Percentiles rank a stretch among this genome's conserved stretches.
phyloP scores from a whole-genome alignment of 1,140 invertebrate species.

The Bombus difficillimus region DNA sequence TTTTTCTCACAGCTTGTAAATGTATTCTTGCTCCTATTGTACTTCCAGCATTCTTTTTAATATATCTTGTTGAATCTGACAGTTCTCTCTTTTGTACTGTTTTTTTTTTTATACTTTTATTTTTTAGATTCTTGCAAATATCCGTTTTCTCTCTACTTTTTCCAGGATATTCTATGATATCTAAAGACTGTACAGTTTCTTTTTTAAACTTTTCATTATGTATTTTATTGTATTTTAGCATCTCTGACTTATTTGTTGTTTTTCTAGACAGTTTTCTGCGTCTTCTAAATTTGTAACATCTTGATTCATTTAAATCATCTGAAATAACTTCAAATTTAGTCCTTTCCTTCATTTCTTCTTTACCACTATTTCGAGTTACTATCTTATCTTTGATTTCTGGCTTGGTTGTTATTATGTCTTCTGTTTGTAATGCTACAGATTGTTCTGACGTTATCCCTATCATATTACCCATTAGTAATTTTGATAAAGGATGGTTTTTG shows the following conservation, averaged over 20 bases:
- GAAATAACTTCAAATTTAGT: conserved; percentile 42
- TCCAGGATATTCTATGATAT: neutral
- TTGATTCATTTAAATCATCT: conserved; percentile 38
- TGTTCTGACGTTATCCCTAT: conserved; percentile 75
- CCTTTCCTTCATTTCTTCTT: conserved; percentile 29
- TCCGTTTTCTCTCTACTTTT: neutral
- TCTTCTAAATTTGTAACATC: conserved; percentile 49
- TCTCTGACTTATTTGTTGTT: conserved; percentile 40
- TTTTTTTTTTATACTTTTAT: neutral
- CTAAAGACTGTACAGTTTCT: neutral
- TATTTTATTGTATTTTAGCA: conserved; percentile 36
- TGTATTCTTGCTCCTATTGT: conserved; percentile 43
- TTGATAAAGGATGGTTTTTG: conserved; percentile 76
- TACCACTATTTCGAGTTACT: neutral
- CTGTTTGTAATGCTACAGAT: conserved; percentile 43
- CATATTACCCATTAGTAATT: conserved; percentile 78
- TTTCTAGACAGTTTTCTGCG: conserved; percentile 49
- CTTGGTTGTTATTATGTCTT: neutral
- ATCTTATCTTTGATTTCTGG: conserved; percentile 21
- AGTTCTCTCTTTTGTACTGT: conserved; percentile 7
- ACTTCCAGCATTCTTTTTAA: conserved; percentile 16
- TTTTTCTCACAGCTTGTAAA: conserved; percentile 22
- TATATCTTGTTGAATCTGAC: neutral
- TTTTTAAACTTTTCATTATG: conserved; percentile 13
- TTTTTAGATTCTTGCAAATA: neutral